Evolutionary conservation across 2,888 invertebrate species (phyloP), one percentile per base, ranked within the genome.

Genomic region (Liopterus haemorrhoidalis): DNA sequence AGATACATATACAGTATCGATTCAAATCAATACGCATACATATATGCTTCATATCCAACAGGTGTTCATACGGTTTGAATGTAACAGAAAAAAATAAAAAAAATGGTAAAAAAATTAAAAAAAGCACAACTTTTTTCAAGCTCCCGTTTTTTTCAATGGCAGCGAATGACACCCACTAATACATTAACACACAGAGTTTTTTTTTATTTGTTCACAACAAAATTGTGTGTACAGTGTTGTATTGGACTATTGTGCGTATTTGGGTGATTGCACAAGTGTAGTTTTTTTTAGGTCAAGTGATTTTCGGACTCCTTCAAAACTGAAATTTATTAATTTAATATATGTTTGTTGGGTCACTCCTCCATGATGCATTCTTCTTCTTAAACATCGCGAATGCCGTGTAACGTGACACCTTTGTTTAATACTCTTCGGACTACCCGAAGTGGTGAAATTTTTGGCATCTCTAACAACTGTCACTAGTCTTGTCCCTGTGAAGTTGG

Each of bases 161-260:
- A 56, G 58, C 57, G 54, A 64, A 62, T 64, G 63, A 64, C 65
- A 65, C 62, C 65, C 63, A 67, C 65, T 66, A 66, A 66, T 66
- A 63, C 64, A 60, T 63, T 63, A 60, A 60, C n/a, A n/a, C n/a
- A 63, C 59, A 58, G 57, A 18, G 38, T 43, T 45, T 45, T 38
- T 32, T 32, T 45, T 39, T 45, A 45, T 45, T 45, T 45, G 37
- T 39, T 33, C 45, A 45, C 45, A 45, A 45, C 32, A 45, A 39
- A 45, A 32, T 27, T 25, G 32, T n/a, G 28, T 30, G 6, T 37
- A 27, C 27, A 18, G 27, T 8, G n/a, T 8, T 12, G 12, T 12
- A 5, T 11, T 11, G 4, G 22, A 9, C 33, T 33, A 18, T 4
- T 14, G 16, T 16, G 31, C 45, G 19, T 39, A 39, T 32, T 33